Percentiles rank a stretch among this genome's conserved stretches.
phyloP scores from a whole-genome alignment of 2,113 vertebrate species.

The Phylloscopus trochiloides region DNA sequence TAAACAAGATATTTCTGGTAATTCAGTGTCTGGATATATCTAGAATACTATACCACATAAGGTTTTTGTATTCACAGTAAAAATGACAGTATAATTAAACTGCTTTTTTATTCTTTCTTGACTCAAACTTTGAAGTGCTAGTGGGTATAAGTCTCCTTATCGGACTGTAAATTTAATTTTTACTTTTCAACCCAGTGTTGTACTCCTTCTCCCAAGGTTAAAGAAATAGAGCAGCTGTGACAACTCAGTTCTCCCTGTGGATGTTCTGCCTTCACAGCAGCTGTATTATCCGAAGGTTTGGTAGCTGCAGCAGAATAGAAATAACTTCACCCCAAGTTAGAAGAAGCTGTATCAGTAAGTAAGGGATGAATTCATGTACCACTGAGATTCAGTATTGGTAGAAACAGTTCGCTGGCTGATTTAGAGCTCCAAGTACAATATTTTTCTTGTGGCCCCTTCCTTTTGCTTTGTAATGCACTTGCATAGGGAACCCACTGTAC shows the following conservation, averaged over 20 bases:
- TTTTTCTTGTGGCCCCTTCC: rapidly evolving
- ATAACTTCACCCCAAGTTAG: neutral
- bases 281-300: neutral
- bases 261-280: neutral
- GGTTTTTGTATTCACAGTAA: neutral
- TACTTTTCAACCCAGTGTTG: neutral
- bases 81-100: neutral
- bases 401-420: neutral
- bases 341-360: neutral
- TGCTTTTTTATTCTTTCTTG: neutral
- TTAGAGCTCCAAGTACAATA: neutral
- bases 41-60: neutral
- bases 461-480: neutral
- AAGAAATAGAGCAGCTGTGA: neutral
- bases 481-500: neutral
- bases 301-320: neutral
- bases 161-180: neutral
- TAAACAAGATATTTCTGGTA: neutral
- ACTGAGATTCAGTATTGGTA: neutral
- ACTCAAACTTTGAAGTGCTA: neutral
- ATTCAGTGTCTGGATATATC: neutral
- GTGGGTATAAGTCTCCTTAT: neutral
- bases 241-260: neutral
- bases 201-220: neutral
- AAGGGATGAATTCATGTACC: neutral